Base-by-base conservation (phyloP, 2,888 invertebrate species). In the Meliscaeva auricollis region DNA sequence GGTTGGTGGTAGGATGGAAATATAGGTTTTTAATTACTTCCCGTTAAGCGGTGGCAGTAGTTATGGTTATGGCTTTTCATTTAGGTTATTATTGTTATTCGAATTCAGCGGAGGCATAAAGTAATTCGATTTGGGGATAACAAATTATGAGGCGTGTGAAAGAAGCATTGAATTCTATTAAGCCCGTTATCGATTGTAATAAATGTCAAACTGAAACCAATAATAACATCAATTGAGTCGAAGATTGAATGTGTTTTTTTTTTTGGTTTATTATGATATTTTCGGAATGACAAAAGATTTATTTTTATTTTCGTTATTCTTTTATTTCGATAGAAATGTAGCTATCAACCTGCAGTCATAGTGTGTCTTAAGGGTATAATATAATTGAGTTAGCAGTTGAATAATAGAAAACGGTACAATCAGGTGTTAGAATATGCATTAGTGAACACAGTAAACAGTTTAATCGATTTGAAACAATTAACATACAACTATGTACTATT, bases 11-110 rank as follows among this genome's bases (percentile, higher is more conserved):
- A 13, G 66, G 9, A 35, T 66, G 50, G 50, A 66, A 66, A 50
- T 66, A 66, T 66, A 50, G 66, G 66, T 13, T 66, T 66, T 66
- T 66, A 66, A 66, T 66, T 66, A 50, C 66, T 66, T 66, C 35
- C 66, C 22, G 66, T 48, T n/a, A 66, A 50, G 50, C 48, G 22
- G 35, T 38, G 7, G 22, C 22, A 50, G 44, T 66, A 50, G 50
- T 66, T 50, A 66, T 50, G n/a, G 66, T 50, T 66, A 66, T 66
- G 48, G 50, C 35, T 66, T 50, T 66, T 64, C 66, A 50, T 66
- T 66, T 50, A 22, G 30, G 30, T 66, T 35, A 64, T 58, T 64
- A 50, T 66, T 66, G 66, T 50, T 50, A 35, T 66, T 66, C 50
- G 50, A 50, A 66, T 50, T 46, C 3, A 3, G 22, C 5, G 20